Percentiles rank a stretch among this genome's conserved stretches.
These are phyloP conservation scores for Aphidius ervi DNA, from an alignment of 1,140 invertebrate genomes.

Conservation along the genomic window DNA sequence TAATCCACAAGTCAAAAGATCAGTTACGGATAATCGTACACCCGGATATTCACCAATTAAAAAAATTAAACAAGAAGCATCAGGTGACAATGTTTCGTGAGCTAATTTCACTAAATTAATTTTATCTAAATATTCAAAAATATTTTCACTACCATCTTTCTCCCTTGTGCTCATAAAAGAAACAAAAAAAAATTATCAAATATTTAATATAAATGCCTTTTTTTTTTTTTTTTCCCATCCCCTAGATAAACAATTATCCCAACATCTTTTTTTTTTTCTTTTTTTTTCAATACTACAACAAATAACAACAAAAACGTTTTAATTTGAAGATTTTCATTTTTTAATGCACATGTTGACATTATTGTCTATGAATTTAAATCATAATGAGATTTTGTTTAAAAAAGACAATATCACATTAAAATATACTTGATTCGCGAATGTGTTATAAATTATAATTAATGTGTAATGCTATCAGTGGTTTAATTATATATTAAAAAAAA, in stretches of 20 bases:
- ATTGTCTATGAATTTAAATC: neutral
- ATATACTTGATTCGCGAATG: neutral
- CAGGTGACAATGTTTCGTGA: constrained; percentile 51
- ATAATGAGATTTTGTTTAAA: too few relatives aligned
- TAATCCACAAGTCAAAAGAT: constrained; percentile 48
- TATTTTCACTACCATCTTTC: neutral
- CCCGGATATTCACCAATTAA: constrained; percentile 45
- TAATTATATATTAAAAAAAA: neutral
- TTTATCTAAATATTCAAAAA: too few relatives aligned
- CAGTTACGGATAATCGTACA: constrained; percentile 38
- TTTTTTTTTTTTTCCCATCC: neutral
- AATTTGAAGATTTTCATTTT: too few relatives aligned
- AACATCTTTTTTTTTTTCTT: too few relatives aligned
- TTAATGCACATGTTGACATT: too few relatives aligned
- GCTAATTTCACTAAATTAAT: constrained; percentile 29
- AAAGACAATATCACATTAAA: too few relatives aligned
- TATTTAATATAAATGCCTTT: neutral
- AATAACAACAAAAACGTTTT: too few relatives aligned
- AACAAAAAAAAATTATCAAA: neutral
- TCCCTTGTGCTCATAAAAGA: neutral
- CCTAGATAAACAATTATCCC: neutral
- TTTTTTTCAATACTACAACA: too few relatives aligned
- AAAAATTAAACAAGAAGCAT: constrained; percentile 45
- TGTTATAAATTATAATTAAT: neutral
- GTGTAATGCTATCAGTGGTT: neutral